Evolutionary conservation across 92 coral and sea anemone species (phyloP).

Genomic region (Paragorgia papillata): DNA sequence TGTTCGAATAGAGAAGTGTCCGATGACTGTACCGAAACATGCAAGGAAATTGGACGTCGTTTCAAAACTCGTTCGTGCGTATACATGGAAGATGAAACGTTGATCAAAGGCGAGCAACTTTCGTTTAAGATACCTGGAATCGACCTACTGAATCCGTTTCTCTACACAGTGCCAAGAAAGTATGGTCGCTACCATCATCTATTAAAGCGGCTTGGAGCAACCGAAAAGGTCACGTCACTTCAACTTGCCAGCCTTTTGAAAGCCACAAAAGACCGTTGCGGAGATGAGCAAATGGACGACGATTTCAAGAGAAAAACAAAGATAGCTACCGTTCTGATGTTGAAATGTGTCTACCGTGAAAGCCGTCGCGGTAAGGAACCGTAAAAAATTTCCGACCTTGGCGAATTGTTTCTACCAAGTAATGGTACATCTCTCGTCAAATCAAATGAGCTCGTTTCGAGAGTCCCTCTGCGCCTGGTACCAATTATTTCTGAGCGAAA

Average conservation of each 20-base stretch:
- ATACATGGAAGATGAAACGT: conserved; percentile 1
- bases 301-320: background rate
- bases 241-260: conserved; percentile 70
- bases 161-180: conserved; percentile 56
- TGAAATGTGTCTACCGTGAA: background rate
- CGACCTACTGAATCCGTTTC: conserved; percentile 64
- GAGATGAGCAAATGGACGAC: conserved; percentile 38
- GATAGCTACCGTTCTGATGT: background rate
- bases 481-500: conserved; percentile 84
- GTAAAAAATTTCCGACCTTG: conserved; percentile 54
- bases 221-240: conserved; percentile 42
- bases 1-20: background rate
- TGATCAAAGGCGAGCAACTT: conserved; percentile 57
- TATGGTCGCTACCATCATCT: conserved; percentile 50
- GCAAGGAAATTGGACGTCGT: conserved; percentile 58
- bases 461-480: conserved; percentile 84
- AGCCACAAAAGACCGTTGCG: conserved; percentile 42
- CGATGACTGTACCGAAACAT: conserved; percentile 18
- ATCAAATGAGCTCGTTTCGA: conserved; percentile 77
- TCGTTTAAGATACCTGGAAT: conserved; percentile 48
- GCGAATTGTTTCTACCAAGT: conserved; percentile 77
- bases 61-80: conserved; percentile 22
- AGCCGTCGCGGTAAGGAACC: conserved; percentile 16
- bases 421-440: conserved; percentile 75
- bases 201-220: conserved; percentile 60